Evolutionary conservation across 2,797 vertebrate genomes (phyloP).

Genomic region (Stomatorhinus walkeri): DNA sequence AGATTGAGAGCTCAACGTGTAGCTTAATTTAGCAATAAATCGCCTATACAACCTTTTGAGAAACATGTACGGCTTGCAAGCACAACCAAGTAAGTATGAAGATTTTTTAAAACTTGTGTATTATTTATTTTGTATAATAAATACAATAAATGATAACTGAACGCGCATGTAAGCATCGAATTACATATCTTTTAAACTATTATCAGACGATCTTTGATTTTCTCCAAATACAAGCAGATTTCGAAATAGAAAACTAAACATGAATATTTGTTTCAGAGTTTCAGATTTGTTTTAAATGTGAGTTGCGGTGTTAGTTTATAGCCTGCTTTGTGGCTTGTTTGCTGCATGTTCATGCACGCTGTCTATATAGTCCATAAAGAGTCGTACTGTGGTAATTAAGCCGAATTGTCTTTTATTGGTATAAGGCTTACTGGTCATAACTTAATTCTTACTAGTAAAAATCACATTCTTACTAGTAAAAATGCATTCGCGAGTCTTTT

Average conservation of each 20-base stretch:
- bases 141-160: neutral
- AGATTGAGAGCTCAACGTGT: neutral
- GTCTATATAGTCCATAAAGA: neutral
- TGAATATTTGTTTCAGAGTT: neutral
- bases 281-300: neutral
- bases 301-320: neutral
- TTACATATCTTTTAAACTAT: neutral
- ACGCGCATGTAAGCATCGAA: neutral
- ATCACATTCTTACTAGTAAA: neutral
- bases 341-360: neutral
- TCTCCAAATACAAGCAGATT: neutral
- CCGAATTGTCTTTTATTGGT: neutral
- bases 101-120: neutral
- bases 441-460: neutral
- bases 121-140: neutral
- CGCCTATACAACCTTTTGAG: neutral
- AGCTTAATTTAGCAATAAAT: neutral
- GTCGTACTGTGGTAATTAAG: neutral
- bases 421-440: neutral
- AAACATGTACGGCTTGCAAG: neutral
- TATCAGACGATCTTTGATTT: neutral
- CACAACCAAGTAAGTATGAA: neutral
- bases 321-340: neutral
- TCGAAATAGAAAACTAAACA: neutral
- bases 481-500: neutral